Evolutionary conservation across 2,113 vertebrate genomes (phyloP).

Genomic region (Daphoenositta chrysoptera): DNA sequence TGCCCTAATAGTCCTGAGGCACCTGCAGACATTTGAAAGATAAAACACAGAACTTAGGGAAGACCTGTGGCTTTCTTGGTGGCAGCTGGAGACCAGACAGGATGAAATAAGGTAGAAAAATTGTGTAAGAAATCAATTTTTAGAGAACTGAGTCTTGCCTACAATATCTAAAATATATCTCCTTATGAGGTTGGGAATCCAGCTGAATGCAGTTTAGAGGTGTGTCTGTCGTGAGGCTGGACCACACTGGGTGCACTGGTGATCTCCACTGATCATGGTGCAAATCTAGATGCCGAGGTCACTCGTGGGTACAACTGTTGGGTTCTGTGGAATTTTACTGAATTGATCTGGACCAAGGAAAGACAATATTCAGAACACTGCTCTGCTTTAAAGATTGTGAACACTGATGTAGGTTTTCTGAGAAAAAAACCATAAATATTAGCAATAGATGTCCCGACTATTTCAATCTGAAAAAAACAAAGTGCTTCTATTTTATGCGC

Average conservation of each 20-base stretch:
- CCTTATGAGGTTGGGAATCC: background rate
- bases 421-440: background rate
- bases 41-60: background rate
- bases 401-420: background rate
- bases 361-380: background rate
- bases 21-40: background rate
- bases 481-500: background rate
- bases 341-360: background rate
- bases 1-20: background rate
- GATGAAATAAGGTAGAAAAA: background rate
- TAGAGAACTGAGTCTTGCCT: background rate
- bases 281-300: background rate
- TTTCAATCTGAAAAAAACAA: background rate
- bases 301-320: accelerated
- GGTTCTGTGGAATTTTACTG: background rate
- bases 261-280: background rate
- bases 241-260: background rate
- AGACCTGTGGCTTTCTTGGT: background rate
- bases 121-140: background rate
- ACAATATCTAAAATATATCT: background rate
- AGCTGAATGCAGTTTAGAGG: background rate
- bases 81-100: background rate
- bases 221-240: background rate
- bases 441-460: background rate
- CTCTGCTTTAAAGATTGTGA: background rate